A percentile compares a stretch with the other conserved stretches of the same genome.
Conservation (phyloP, 2,797 vertebrate genomes). For the Pangasius macronema region DNA sequence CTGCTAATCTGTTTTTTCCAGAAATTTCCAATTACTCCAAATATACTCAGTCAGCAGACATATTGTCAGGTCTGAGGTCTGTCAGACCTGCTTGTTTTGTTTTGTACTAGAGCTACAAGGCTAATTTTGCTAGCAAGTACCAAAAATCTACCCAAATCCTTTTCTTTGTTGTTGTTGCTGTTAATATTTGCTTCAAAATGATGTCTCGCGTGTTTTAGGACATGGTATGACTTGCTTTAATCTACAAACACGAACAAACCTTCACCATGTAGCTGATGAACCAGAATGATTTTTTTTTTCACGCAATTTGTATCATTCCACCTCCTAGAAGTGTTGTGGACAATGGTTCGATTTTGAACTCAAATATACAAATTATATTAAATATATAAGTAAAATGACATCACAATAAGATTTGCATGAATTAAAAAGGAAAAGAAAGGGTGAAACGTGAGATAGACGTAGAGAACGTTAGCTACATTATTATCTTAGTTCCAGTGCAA, state of each 20-base stretch:
- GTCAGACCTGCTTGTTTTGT: not conserved
- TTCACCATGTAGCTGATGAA: too few relatives aligned
- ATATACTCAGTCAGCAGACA: not conserved
- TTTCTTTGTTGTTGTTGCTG: not conserved
- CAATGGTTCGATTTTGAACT: not conserved
- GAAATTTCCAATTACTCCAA: slow-evolving; percentile 3
- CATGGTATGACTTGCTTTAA: not conserved
- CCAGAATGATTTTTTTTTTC: not conserved
- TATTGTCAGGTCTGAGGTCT: not conserved
- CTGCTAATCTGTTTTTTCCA: slow-evolving; percentile 3
- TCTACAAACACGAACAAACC: not conserved
- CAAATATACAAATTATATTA: not conserved
- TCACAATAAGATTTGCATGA: not conserved
- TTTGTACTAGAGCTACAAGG: not conserved
- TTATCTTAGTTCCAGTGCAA: not conserved
- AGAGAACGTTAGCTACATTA: not conserved
- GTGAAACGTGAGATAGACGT: not conserved
- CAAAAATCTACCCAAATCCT: not conserved
- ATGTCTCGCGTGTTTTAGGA: not conserved
- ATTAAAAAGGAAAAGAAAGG: not conserved
- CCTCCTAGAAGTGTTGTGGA: not conserved
- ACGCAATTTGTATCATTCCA: not conserved
- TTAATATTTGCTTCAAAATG: not conserved
- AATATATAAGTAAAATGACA: not conserved
- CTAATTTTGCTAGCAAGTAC: not conserved